These are phyloP conservation scores for Drosophila jambulina DNA, from an alignment of 1,140 invertebrate species.

Conservation along the genomic window DNA sequence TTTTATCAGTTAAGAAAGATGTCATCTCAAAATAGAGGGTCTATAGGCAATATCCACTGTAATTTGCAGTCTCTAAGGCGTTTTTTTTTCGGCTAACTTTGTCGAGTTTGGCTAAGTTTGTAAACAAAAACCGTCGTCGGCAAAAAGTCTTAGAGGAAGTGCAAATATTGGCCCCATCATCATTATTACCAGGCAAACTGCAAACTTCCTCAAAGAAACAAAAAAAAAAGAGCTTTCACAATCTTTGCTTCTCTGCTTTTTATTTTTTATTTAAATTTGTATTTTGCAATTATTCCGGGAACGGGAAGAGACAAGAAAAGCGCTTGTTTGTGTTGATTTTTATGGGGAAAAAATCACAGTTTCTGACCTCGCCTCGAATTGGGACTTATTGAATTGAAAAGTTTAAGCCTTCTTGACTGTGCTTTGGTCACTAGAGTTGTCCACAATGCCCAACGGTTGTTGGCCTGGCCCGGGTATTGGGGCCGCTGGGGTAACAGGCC, in stretches of 20 bases:
- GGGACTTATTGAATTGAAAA: background rate
- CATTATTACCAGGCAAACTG: conserved; percentile 23
- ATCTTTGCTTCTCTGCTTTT: conserved; percentile 10
- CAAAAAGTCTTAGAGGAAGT: conserved; percentile 67
- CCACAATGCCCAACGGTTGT: conserved; percentile 46
- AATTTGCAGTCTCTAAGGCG: background rate
- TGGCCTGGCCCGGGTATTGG: background rate
- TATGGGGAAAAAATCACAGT: conserved; percentile 12
- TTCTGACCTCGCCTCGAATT: conserved; percentile 35
- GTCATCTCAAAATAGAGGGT: too few species aligned
- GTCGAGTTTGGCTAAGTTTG: conserved; percentile 6
- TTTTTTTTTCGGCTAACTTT: conserved; percentile 11
- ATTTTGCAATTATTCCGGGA: conserved; percentile 42
- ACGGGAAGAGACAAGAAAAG: conserved; percentile 10
- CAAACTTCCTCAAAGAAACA: conserved; percentile 61
- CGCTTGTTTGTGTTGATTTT: background rate
- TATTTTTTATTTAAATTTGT: conserved; percentile 30
- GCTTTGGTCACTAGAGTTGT: conserved; percentile 45
- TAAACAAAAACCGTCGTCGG: conserved; percentile 32
- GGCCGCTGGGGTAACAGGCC: conserved; percentile 25
- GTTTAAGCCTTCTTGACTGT: conserved; percentile 10
- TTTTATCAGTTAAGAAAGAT: too few species aligned
- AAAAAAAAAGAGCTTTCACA: conserved; percentile 55
- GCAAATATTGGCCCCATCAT: conserved; percentile 63
- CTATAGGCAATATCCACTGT: background rate